These are phyloP conservation scores for Propithecus perrieri DNA, from an alignment of 2,797 vertebrate species.

Conservation along the genomic window DNA sequence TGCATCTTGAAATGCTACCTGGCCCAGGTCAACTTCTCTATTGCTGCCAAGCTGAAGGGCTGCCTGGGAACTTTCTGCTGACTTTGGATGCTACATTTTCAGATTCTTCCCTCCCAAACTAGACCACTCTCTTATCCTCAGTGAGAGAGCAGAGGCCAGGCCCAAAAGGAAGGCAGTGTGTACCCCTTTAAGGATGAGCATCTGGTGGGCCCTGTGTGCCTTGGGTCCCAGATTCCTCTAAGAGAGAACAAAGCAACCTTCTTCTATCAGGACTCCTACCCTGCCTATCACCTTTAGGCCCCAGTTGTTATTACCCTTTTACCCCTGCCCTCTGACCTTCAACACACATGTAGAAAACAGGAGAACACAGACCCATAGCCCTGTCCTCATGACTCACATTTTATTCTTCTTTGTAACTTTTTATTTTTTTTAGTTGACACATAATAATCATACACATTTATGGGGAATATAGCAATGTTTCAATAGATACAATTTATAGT, in stretches of 20 bases:
- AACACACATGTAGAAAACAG: background rate
- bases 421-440: background rate
- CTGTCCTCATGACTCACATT: constrained; percentile 25
- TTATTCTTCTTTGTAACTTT: background rate
- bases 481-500: background rate
- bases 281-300: background rate
- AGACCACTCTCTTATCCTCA: background rate
- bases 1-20: constrained; percentile 34
- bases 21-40: background rate
- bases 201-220: background rate
- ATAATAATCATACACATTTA: background rate
- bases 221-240: background rate
- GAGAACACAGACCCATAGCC: background rate
- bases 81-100: constrained; percentile 51
- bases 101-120: background rate
- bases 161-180: background rate
- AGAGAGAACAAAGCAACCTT: background rate
- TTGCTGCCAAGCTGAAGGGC: background rate
- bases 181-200: background rate
- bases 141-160: background rate
- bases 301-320: constrained; percentile 35
- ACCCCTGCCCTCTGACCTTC: background rate
- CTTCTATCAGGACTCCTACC: constrained; percentile 17
- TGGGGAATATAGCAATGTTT: background rate
- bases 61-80: constrained; percentile 50